A percentile compares a stretch with the other conserved stretches of the same genome.
phyloP scores from a whole-genome alignment of 1,140 invertebrate genomes.

The Drosophila trapezifrons region DNA sequence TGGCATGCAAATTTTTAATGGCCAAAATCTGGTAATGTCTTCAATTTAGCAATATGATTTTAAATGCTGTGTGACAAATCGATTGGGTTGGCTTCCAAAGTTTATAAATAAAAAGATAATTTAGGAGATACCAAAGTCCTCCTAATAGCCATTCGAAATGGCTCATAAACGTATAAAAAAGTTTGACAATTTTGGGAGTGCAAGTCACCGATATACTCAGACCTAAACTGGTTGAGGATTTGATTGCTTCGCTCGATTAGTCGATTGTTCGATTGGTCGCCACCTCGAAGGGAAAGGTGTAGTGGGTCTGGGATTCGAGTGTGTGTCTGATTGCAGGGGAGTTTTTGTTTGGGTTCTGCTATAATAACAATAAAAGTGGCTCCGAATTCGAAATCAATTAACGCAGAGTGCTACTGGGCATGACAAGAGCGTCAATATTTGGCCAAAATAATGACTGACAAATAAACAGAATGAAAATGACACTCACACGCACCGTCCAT shows the following conservation, averaged over 20 bases:
- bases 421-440: conserved; percentile 81
- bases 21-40: conserved; percentile 10
- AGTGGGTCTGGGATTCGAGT: conserved; percentile 15
- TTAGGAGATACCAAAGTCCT: conserved; percentile 19
- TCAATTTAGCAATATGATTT: conserved; percentile 17
- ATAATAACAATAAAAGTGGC: conserved; percentile 80
- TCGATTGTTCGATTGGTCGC: conserved; percentile 12
- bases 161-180: conserved; percentile 24
- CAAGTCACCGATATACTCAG: conserved; percentile 31
- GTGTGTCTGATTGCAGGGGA: conserved; percentile 27
- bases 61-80: conserved; percentile 30
- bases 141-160: conserved; percentile 30
- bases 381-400: conserved; percentile 79
- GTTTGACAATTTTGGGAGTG: conserved; percentile 25
- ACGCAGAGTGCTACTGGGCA: conserved; percentile 79
- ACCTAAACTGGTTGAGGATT: conserved; percentile 22
- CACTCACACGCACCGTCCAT: conserved; percentile 39
- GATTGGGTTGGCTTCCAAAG: conserved; percentile 19
- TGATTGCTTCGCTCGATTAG: conserved; percentile 21
- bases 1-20: conserved; percentile 12
- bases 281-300: conserved; percentile 9
- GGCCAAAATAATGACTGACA: conserved; percentile 77
- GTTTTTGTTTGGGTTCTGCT: conserved; percentile 52
- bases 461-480: conserved; percentile 65
- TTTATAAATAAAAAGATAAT: conserved; percentile 42